A percentile compares a stretch with the other conserved stretches of the same genome.
Evolutionary conservation across 2,888 invertebrate genomes (phyloP).

Genomic region (Drosophila lutescens): DNA sequence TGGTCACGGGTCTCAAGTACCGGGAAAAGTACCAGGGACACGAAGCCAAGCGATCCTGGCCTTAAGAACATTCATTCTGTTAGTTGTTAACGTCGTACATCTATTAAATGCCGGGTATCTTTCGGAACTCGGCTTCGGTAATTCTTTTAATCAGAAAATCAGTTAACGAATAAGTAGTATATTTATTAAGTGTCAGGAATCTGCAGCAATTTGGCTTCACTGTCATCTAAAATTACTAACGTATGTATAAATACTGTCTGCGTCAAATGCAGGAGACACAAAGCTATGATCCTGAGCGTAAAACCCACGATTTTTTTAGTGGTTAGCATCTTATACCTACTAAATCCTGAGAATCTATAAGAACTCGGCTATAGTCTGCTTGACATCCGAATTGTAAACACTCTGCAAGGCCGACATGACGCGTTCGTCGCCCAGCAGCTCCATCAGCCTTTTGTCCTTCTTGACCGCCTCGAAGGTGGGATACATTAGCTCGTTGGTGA

Average conservation of each 20-base stretch:
- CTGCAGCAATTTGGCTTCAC: too few species aligned
- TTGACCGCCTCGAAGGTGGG: conserved; percentile 74
- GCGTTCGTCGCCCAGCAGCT: conserved; percentile 90
- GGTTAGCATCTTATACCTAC: conserved; percentile 17
- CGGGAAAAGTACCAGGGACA: conserved; percentile 92
- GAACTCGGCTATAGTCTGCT: conserved; percentile 65
- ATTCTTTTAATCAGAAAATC: conserved; percentile 36
- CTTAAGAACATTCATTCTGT: conserved; percentile 77
- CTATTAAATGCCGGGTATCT: conserved; percentile 64
- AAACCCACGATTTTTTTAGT: conserved; percentile 7
- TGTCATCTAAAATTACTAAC: too few species aligned
- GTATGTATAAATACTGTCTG: neutral
- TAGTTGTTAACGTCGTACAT: conserved; percentile 17
- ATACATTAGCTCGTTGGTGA: conserved; percentile 73
- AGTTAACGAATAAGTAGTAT: neutral
- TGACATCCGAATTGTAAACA: conserved; percentile 85
- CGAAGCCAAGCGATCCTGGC: conserved; percentile 87
- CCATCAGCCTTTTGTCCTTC: conserved; percentile 85
- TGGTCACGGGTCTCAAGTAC: conserved; percentile 92
- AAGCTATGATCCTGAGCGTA: conserved; percentile 86
- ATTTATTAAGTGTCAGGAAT: conserved; percentile 4
- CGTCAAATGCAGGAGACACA: neutral
- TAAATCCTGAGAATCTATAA: conserved; percentile 67
- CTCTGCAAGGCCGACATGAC: conserved; percentile 92
- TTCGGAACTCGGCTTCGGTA: conserved; percentile 59